Base-by-base conservation (phyloP, 2,888 invertebrate genomes). In the Clanis bilineata region DNA sequence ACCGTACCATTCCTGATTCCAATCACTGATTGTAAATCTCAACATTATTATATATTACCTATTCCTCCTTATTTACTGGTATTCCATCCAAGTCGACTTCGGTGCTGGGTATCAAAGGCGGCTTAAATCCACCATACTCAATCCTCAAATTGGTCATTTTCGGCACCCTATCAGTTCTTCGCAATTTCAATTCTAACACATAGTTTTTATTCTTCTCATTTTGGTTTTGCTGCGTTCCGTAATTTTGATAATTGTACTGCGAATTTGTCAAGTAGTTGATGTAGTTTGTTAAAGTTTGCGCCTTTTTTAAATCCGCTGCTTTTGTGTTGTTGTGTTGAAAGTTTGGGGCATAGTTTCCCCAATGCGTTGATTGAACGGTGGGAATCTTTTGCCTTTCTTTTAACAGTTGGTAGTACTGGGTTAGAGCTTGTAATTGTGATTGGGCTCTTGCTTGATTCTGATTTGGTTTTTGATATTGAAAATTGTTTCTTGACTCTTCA, bases 41-140 rank as follows among this genome's bases (percentile, higher is more conserved):
- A 18, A 18, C 15, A 51, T 32, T 1, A 2, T 32, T 32, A 4
- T 4, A 18, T 0, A 32, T 4, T 10, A 28, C 18, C 10, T 32
- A 47, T 18, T 18, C 1, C n/a, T 21, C 36, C 59, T 83, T 85
- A 43, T 93, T 88, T 1, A 95, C 80, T 0, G 95, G 95, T 63
- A 93, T 84, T 0, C 95, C 95, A 65, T 95, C 93, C 65, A 96
- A 94, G 74, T 96, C 96, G 9, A 97, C 95, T 79, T 96, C 96
- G 3, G 95, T 92, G 0, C 97, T 97, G 0, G 97, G 97, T 63
- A 96, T 93, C 70, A 97, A 80, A 0, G 97, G 97, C 0, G 97
- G 97, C 72, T 95, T 96, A 69, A 97, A 97, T 0, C 96, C 95
- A 2, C 95, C 95, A 70, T 97, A 97, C 68, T 97, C 97, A 74